A percentile compares a stretch with the other conserved stretches of the same genome.
These are phyloP conservation scores for Patella caerulea DNA, from an alignment of 2,888 invertebrate genomes.

Conservation along the genomic window DNA sequence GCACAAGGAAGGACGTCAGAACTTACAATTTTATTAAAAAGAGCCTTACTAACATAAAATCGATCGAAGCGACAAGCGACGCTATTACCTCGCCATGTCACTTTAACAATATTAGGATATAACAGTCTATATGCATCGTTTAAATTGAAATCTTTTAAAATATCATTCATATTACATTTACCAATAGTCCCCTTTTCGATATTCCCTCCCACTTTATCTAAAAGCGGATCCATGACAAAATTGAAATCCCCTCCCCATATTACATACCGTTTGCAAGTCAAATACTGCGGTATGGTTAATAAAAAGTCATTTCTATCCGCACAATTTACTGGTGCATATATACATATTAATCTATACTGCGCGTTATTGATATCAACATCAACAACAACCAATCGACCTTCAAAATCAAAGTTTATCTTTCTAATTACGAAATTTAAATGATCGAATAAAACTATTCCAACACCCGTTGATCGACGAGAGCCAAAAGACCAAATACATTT, in stretches of 20 bases:
- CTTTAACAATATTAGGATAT: constrained; percentile 2
- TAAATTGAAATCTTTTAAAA: constrained; percentile 1
- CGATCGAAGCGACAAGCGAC: constrained; percentile 7
- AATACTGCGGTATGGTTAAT: constrained; percentile 4
- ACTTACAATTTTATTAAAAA: not conserved
- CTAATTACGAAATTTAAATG: constrained; percentile 4
- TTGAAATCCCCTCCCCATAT: not conserved
- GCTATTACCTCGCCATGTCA: constrained; percentile 1
- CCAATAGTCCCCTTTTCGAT: not conserved
- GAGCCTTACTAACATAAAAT: not conserved
- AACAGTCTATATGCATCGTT: not conserved
- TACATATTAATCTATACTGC: constrained; percentile 1
- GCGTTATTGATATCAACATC: not conserved
- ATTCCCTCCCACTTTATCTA: not conserved
- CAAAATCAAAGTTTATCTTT: constrained; percentile 7
- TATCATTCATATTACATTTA: not conserved
- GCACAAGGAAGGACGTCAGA: not conserved
- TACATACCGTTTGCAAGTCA: not conserved
- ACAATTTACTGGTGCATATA: constrained; percentile 3
- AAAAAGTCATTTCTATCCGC: constrained; percentile 1
- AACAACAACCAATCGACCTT: constrained; percentile 1
- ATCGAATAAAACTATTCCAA: not conserved
- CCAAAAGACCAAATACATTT: constrained; percentile 12
- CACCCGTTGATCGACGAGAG: not conserved
- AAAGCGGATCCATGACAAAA: constrained; percentile 1